phyloP scores from a whole-genome alignment of 2,888 invertebrate genomes.

The Caprella mutica region DNA sequence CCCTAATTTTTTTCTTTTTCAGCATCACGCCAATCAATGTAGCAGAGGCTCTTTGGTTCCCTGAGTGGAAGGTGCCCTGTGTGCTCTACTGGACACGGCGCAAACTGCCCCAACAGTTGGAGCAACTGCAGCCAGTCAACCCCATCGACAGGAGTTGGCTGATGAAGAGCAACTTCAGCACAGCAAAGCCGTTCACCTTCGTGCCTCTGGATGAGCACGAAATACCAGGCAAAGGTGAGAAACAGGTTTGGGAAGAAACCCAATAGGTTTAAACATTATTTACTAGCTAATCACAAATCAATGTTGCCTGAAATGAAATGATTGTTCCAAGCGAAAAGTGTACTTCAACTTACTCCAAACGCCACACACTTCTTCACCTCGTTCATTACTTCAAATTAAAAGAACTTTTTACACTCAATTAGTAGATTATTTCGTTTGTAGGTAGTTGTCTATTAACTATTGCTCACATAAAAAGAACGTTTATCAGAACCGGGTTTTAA shows the following conservation, averaged over 20 bases:
- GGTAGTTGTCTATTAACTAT: too few relatives aligned
- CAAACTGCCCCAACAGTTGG: slow-evolving; percentile 37
- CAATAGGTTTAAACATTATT: too few relatives aligned
- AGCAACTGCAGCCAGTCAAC: slow-evolving; percentile 32
- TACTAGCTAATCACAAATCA: too few relatives aligned
- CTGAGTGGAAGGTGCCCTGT: slow-evolving; percentile 76
- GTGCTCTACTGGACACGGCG: slow-evolving; percentile 65
- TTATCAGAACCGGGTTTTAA: too few relatives aligned
- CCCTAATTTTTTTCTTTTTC: slow-evolving; percentile 37
- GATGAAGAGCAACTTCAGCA: slow-evolving; percentile 52
- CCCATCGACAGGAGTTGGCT: slow-evolving; percentile 50
- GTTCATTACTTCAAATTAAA: too few relatives aligned
- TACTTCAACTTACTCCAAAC: too few relatives aligned
- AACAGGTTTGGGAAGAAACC: not conserved
- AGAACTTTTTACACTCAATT: too few relatives aligned
- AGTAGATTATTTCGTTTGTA: too few relatives aligned
- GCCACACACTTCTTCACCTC: too few relatives aligned
- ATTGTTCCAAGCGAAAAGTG: too few relatives aligned
- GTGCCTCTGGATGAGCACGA: slow-evolving; percentile 55
- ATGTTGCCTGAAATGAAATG: too few relatives aligned
- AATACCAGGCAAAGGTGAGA: slow-evolving; percentile 50
- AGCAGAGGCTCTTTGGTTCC: slow-evolving; percentile 80
- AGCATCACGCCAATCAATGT: slow-evolving; percentile 53
- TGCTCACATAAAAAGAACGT: too few relatives aligned
- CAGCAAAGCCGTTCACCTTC: slow-evolving; percentile 53